Conservation (phyloP, 2,113 vertebrate species). For the Kryptolebias marmoratus region DNA sequence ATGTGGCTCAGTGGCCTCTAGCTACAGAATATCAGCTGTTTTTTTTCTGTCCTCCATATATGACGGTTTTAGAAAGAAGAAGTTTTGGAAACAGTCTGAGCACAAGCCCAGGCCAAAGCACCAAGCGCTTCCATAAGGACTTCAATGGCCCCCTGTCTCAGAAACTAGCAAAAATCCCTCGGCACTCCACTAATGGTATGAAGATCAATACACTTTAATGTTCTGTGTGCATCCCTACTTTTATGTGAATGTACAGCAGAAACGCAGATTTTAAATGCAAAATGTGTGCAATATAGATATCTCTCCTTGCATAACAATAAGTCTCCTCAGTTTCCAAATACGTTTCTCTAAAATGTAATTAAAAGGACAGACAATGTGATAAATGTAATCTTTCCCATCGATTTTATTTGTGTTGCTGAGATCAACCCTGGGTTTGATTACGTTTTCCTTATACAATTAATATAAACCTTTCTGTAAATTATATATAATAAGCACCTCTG, state of each 20-base stretch:
- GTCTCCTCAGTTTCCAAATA: no score
- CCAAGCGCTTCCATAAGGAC: conserved; percentile 86
- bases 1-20: neutral
- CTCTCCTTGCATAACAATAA: no score
- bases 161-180: conserved; percentile 86
- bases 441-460: neutral
- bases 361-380: no score
- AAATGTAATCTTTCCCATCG: neutral
- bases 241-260: no score
- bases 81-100: conserved; percentile 80
- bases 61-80: conserved; percentile 82
- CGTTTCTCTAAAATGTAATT: no score
- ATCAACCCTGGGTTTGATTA: neutral
- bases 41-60: neutral
- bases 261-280: no score
- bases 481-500: conserved; percentile 12
- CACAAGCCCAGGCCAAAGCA: conserved; percentile 81
- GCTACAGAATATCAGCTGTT: neutral
- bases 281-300: no score
- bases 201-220: neutral
- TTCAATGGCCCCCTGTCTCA: conserved; percentile 83
- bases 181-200: conserved; percentile 85
- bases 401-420: neutral
- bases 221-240: no score
- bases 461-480: neutral